Conservation (phyloP, 2,797 vertebrate species). For the Rhinella marina region DNA sequence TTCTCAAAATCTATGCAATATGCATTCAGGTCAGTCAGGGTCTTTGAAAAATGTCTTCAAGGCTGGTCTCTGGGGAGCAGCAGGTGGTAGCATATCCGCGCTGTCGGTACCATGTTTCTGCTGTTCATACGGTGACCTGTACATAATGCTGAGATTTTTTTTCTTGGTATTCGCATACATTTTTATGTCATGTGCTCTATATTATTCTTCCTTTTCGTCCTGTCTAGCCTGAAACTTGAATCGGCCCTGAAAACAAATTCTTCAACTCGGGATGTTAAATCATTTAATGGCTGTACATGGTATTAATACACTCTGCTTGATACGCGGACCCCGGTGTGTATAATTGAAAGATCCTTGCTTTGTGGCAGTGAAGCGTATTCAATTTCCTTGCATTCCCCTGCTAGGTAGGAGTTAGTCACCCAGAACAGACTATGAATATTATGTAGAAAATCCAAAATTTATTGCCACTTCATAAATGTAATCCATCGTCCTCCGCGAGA, state of each 20-base stretch:
- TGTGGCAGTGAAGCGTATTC: slow-evolving; percentile 45
- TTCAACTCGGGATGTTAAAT: slow-evolving; percentile 32
- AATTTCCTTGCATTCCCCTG: slow-evolving; percentile 49
- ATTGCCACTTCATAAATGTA: slow-evolving; percentile 38
- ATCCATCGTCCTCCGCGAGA: slow-evolving; percentile 17
- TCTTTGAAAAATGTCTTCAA: neutral
- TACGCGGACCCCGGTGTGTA: slow-evolving; percentile 44
- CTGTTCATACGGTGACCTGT: neutral
- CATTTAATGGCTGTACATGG: slow-evolving; percentile 46
- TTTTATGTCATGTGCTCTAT: neutral
- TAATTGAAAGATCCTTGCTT: slow-evolving; percentile 56
- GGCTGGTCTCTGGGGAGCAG: neutral
- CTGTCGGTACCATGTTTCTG: neutral
- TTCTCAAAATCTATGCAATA: neutral
- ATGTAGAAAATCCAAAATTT: slow-evolving; percentile 40
- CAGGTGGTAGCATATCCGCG: neutral
- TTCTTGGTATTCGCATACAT: neutral
- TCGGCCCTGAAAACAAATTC: slow-evolving; percentile 7
- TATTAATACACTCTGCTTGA: slow-evolving; percentile 57
- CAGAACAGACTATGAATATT: slow-evolving; percentile 47
- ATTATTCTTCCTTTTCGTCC: neutral
- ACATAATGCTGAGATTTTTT: neutral
- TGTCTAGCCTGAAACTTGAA: neutral
- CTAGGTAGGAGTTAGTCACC: slow-evolving; percentile 38
- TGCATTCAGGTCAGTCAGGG: neutral